Percentiles rank a stretch among this genome's conserved stretches.
Conservation (phyloP, 2,113 vertebrate genomes). For the Piprites chloris region DNA sequence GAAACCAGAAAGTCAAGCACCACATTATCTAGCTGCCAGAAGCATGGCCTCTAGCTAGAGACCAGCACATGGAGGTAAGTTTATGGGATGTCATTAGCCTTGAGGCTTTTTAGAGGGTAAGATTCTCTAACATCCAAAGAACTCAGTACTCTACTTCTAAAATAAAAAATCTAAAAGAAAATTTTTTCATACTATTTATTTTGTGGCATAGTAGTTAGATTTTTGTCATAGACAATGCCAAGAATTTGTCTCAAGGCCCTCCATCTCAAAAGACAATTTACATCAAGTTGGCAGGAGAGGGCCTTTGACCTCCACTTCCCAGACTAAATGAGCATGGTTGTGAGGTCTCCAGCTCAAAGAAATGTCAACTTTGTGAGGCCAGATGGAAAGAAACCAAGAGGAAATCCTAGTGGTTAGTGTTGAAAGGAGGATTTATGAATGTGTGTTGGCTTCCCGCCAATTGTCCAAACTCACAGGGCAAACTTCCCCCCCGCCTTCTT, state of each 20-base stretch:
- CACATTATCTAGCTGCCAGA: neutral
- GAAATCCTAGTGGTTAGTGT: neutral
- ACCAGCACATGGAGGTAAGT: neutral
- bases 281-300: neutral
- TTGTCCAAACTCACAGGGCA: no score
- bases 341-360: neutral
- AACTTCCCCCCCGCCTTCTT: no score
- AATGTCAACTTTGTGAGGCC: neutral
- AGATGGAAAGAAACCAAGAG: neutral
- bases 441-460: no score
- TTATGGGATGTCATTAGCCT: neutral
- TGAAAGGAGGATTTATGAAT: no score
- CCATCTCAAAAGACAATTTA: neutral
- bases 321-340: neutral
- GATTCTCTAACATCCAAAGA: neutral
- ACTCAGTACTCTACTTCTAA: neutral
- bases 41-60: neutral
- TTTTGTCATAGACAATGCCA: neutral
- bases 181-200: neutral
- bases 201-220: neutral
- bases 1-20: neutral
- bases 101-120: neutral
- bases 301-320: neutral
- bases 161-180: neutral
- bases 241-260: neutral